Conservation (phyloP, 2,797 vertebrate species). For the Varecia variegata region DNA sequence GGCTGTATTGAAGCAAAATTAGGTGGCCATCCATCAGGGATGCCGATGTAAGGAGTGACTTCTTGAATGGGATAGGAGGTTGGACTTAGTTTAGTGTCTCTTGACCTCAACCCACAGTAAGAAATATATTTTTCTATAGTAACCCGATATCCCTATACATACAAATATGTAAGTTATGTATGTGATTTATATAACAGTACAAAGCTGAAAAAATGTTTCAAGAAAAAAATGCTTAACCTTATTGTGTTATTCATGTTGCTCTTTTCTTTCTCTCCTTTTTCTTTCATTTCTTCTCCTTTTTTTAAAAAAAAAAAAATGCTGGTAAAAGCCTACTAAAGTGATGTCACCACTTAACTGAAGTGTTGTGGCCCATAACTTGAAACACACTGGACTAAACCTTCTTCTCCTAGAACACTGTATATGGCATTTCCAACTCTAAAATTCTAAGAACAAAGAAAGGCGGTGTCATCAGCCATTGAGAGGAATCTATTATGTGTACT, state of each 20-base stretch:
- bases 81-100: background rate
- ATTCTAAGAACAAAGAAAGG: background rate
- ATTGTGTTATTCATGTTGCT: background rate
- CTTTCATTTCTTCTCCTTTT: background rate
- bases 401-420: background rate
- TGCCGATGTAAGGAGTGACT: background rate
- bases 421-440: background rate
- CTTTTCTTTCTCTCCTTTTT: background rate
- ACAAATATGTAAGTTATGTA: background rate
- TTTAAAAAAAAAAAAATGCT: background rate
- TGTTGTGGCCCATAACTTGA: background rate
- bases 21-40: background rate
- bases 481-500: background rate
- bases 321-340: background rate
- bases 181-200: background rate
- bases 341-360: background rate
- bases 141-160: background rate
- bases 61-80: background rate
- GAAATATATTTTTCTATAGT: background rate
- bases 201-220: background rate
- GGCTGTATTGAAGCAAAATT: background rate
- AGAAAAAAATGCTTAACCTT: background rate
- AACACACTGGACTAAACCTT: background rate
- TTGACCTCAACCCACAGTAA: background rate
- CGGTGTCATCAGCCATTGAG: background rate